A percentile compares a stretch with the other conserved stretches of the same genome.
These are phyloP conservation scores for Loriculus beryllinus DNA, from an alignment of 2,797 vertebrate species.

Conservation along the genomic window DNA sequence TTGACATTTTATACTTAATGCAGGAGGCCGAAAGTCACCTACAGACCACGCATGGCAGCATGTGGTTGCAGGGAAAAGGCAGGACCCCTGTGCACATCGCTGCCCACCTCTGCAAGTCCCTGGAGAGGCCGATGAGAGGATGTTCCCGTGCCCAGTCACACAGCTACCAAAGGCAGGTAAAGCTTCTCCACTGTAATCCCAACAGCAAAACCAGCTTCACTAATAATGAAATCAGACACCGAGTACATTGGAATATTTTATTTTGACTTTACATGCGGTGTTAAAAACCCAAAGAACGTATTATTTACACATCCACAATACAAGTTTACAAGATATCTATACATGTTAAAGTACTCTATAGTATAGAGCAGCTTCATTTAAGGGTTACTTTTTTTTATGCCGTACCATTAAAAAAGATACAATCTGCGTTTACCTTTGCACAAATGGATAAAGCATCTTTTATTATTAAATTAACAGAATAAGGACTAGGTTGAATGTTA, in stretches of 20 bases:
- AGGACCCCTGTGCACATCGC: background rate
- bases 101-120: background rate
- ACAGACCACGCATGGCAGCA: accelerated
- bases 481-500: constrained; percentile 90
- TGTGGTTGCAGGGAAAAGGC: background rate
- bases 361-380: constrained; percentile 89
- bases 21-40: background rate
- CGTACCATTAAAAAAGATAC: constrained; percentile 92
- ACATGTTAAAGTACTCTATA: constrained; percentile 95
- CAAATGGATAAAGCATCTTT: constrained; percentile 85
- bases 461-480: constrained; percentile 87
- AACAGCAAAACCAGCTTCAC: too few relatives aligned
- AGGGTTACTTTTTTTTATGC: constrained; percentile 87
- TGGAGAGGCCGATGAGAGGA: accelerated
- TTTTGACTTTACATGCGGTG: constrained; percentile 99
- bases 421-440: constrained; percentile 89
- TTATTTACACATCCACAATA: constrained; percentile 99
- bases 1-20: accelerated
- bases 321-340: constrained; percentile 98
- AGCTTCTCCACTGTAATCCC: accelerated
- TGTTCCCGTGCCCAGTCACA: accelerated
- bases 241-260: constrained; percentile 88
- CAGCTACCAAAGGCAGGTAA: background rate
- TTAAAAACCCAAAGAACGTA: constrained; percentile 96
- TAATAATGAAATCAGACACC: background rate